Base-by-base conservation (phyloP, 2,888 invertebrate species). In the Cacoxenus indagator region DNA sequence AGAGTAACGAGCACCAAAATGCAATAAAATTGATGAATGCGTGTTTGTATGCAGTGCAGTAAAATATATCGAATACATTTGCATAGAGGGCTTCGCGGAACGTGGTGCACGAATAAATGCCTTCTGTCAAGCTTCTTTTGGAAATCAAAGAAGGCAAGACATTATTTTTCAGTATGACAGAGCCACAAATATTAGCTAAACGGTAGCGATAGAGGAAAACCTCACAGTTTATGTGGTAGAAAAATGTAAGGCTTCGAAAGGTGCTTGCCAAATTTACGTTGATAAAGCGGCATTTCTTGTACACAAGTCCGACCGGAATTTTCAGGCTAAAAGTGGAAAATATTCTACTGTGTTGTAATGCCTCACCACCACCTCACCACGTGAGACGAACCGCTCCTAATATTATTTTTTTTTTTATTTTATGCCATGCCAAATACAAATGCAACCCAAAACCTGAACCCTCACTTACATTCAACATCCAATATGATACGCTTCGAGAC, bases 401-500 rank as follows among this genome's bases (percentile, higher is more conserved):
- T 29, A 17, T 57, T 57, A 31, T 22, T 31, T 57, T 57, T 17
- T 31, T 57, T 57, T 29, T 57, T 57, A 24, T 24, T 24, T n/a
- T 29, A 19, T 14, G 37, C 37, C 37, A 4, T 37, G 8, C 9
- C 37, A 8, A 37, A 11, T 37, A 14, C n/a, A n/a, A n/a, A n/a
- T 37, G 3, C 2, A 37, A 14, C 37, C 2, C 37, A 37, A 37
- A 31, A 37, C 26, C 31, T 3, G 9, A 31, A n/a, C 2, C n/a
- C n/a, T n/a, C 72, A 87, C 88, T 88, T 83, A 96, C 96, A 96
- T 90, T 96, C 96, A 74, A 96, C 96, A 87, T 96, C 96, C 69
- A 96, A 93, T 84, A 94, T 95, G 90, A 96, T 96, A 86, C 96
- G 91, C 89, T 96, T 96, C 89, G 96, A 96, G 85, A 96, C 96